Percentiles rank a stretch among this genome's conserved stretches.
These are phyloP conservation scores for Electrophaes corylata DNA, from an alignment of 2,888 invertebrate species.

Conservation along the genomic window DNA sequence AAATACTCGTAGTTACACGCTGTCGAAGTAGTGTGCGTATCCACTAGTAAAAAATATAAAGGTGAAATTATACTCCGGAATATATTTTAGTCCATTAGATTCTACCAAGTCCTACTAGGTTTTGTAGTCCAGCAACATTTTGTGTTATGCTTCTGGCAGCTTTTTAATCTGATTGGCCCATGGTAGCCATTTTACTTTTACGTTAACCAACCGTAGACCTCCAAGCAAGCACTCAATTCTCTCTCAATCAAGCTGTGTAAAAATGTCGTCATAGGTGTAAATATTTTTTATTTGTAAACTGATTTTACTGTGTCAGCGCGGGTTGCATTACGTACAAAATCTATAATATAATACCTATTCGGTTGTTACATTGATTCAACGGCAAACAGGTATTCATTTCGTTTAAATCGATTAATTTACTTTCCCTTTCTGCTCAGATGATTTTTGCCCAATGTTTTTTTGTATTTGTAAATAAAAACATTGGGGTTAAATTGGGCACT, in stretches of 20 bases:
- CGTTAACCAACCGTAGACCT: constrained; percentile 60
- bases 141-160: constrained; percentile 36
- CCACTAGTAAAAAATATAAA: not conserved
- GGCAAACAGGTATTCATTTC: constrained; percentile 49
- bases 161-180: constrained; percentile 49
- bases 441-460: constrained; percentile 66
- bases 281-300: constrained; percentile 51
- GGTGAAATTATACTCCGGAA: not conserved
- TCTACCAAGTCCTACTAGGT: constrained; percentile 21
- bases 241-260: constrained; percentile 54
- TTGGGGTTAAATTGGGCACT: constrained; percentile 31
- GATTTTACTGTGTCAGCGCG: constrained; percentile 53
- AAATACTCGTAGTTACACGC: no score
- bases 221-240: constrained; percentile 52
- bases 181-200: constrained; percentile 19
- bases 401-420: constrained; percentile 42
- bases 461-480: constrained; percentile 82
- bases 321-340: constrained; percentile 50
- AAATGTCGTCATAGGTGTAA: constrained; percentile 75
- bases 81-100: not conserved
- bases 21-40: not conserved
- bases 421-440: constrained; percentile 71
- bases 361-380: constrained; percentile 32
- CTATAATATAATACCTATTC: constrained; percentile 29
- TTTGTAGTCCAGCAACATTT: constrained; percentile 35